Evolutionary conservation across 1,140 invertebrate genomes (phyloP), one percentile per base, ranked within the genome.

Genomic region (Phocides pigmalion): DNA sequence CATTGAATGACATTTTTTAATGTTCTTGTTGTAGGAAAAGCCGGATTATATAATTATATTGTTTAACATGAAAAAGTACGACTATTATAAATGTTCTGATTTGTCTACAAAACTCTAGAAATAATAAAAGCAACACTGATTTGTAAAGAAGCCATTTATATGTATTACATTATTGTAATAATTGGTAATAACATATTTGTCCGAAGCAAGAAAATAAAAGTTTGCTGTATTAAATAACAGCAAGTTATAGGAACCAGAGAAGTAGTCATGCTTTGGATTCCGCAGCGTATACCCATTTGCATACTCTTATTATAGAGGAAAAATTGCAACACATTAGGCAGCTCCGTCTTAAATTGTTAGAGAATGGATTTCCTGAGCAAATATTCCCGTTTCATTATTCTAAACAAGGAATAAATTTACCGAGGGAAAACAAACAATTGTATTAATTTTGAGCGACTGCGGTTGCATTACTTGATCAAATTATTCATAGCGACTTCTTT

Each of bases 371-470:
- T 84, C 69, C 70, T 73, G 64, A 81, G 83, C 76, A 81, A 86
- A 84, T 83, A 84, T 77, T 82, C 75, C 49, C 75, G 76, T 89
- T 84, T 85, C 87, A 89, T 87, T 85, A 89, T 89, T 87, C 82
- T 86, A 89, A 88, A 83, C 77, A 85, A 84, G 53, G 79, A 84
- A 88, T 87, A 88, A 82, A 88, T 87, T 87, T 86, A 77, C 81
- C 77, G 75, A 83, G 82, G 76, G 84, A 82, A 87, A 87, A 89
- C 84, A 88, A 87, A 87, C 84, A 87, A 89, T 85, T 78, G 86
- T 84, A 86, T 88, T 82, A 85, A 88, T 87, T 89, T 82, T 82
- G 75, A 86, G 78, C 74, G 79, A 80, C 80, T 79, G 76, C 75
- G 79, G 80, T 79, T 87, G 84, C 81, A 87, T 84, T 81, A 83